A percentile compares a stretch with the other conserved stretches of the same genome.
These are phyloP conservation scores for Argentina silus DNA, from an alignment of 2,797 vertebrate genomes.

Conservation along the genomic window DNA sequence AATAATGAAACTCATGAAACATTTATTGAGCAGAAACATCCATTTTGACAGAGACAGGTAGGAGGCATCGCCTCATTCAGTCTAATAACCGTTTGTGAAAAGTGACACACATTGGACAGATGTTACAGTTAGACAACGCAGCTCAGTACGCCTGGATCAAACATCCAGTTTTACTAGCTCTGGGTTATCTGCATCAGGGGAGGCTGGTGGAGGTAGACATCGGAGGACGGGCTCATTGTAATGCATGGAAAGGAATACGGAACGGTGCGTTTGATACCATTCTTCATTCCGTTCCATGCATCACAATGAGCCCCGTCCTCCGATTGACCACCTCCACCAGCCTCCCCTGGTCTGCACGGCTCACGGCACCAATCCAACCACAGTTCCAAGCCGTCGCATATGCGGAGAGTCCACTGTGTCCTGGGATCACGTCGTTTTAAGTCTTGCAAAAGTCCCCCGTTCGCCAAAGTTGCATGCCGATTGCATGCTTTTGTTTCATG, in stretches of 20 bases:
- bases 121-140: constrained; percentile 43
- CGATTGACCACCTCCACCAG: not conserved
- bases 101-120: constrained; percentile 37
- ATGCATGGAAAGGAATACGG: no score
- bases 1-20: constrained; percentile 64
- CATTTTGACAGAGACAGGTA: constrained; percentile 54
- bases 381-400: no score
- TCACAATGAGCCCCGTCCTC: no score
- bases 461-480: constrained; percentile 28
- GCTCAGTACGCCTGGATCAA: constrained; percentile 36
- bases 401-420: not conserved
- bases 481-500: constrained; percentile 20
- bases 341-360: no score
- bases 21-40: constrained; percentile 56
- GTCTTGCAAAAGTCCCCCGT: constrained; percentile 31
- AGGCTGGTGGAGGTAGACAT: no score
- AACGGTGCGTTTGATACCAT: no score
- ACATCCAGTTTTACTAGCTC: constrained; percentile 39
- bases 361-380: no score
- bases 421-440: constrained; percentile 27
- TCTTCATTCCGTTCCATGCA: no score
- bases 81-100: not conserved
- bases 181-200: constrained; percentile 35
- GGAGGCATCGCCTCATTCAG: constrained; percentile 29
- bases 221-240: no score